Evolutionary conservation across 2,888 invertebrate species (phyloP), one percentile per base, ranked within the genome.

Genomic region (Sphaerophoria rueppellii): DNA sequence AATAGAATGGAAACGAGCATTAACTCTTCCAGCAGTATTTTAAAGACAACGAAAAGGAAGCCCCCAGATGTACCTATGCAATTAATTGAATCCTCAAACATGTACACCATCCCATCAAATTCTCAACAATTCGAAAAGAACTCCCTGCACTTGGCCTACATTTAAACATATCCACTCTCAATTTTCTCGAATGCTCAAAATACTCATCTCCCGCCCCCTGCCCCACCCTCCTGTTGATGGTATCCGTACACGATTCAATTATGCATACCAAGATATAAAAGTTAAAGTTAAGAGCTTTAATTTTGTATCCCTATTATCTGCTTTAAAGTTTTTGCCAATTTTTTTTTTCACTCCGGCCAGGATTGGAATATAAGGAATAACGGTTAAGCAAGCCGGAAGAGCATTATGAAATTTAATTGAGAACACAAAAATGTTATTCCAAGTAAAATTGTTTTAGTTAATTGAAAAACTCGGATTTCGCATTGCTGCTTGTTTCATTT

Each of bases 51-150:
- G 24, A 57, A 55, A 43, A 65, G 63, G 60, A 60, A 65, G 58
- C 12, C 35, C 63, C 57, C 16, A 34, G 76, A 60, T 43, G 54
- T 67, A 58, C 16, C 58, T 40, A 65, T 61, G 50, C 54, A 67
- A 67, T 76, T 76, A 76, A 81, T 81, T 81, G 72, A 34, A 71
- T 81, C 72, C 32, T 37, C 55, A 67, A 77, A 78, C 61, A 48
- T 57, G 37, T 37, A 71, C 43, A 43, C 71, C 67, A 58, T 55
- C n/a, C 34, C 48, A 43, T 43, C 43, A 67, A 67, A 9, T 12
- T 12, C 58, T 43, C n/a, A 37, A 63, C 55, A 61, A 73, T 54
- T 55, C 54, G 12, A 70, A 34, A 65, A 43, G 40, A 77, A 71
- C 67, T 69, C 32, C 48, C 50, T 69, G 72, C 55, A 69, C 72